A percentile compares a stretch with the other conserved stretches of the same genome.
Conservation (phyloP, 2,888 invertebrate species). For the Sisyra nigra region DNA sequence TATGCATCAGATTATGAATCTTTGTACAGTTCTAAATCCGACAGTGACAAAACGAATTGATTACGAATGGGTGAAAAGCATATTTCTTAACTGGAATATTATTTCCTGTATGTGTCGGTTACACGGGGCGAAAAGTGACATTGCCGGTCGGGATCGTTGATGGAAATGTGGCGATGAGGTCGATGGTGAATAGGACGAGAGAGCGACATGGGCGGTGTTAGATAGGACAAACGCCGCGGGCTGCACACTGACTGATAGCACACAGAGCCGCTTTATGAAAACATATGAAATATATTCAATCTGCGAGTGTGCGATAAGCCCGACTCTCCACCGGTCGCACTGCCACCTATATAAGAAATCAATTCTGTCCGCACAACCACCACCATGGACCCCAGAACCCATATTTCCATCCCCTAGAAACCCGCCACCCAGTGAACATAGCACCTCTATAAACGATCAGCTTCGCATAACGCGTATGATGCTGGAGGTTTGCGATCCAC, state of each 20-base stretch:
- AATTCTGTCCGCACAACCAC: constrained; percentile 13
- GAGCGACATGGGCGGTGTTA: constrained; percentile 3
- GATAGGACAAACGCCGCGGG: constrained; percentile 1
- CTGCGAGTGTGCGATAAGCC: constrained; percentile 46
- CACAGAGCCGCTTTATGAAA: constrained; percentile 25
- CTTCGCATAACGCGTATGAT: too few relatives aligned
- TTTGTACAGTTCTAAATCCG: too few relatives aligned
- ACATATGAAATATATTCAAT: constrained; percentile 56
- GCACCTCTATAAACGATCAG: too few relatives aligned
- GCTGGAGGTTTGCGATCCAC: too few relatives aligned
- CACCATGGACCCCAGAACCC: too few relatives aligned
- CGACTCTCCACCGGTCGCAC: constrained; percentile 15
- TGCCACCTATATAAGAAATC: constrained; percentile 23
- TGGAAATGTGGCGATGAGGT: not conserved
- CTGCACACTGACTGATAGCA: constrained; percentile 22
- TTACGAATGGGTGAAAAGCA: not conserved
- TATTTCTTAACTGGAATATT: not conserved
- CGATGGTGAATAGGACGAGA: not conserved
- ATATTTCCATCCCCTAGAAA: not conserved
- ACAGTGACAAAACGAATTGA: too few relatives aligned
- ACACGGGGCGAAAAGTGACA: not conserved
- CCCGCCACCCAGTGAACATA: not conserved
- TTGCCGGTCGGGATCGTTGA: not conserved
- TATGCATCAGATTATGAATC: too few relatives aligned
- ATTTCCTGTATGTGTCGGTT: constrained; percentile 1